Evolutionary conservation across 2,888 invertebrate species (phyloP).

Genomic region (Philereme transversata): DNA sequence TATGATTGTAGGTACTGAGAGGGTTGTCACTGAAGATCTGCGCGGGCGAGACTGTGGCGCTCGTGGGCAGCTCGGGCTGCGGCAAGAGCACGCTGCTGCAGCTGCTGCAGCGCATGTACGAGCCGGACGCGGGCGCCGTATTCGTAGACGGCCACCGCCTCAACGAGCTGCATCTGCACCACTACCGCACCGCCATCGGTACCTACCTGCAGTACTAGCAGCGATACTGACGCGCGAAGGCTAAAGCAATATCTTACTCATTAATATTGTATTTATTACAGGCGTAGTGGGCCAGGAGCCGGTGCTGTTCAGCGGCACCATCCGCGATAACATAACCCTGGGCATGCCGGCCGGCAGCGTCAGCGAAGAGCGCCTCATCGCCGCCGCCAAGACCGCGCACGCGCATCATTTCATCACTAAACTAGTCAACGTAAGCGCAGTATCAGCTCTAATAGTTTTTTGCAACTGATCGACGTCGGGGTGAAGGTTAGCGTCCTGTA

Average conservation of each 20-base stretch:
- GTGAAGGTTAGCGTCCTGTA: too few species aligned
- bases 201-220: not conserved
- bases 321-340: slow-evolving; percentile 87
- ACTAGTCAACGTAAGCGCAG: slow-evolving; percentile 84
- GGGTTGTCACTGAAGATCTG: slow-evolving; percentile 85
- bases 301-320: slow-evolving; percentile 91
- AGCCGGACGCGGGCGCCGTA: slow-evolving; percentile 84
- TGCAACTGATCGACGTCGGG: too few species aligned
- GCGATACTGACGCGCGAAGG: too few species aligned
- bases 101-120: slow-evolving; percentile 89
- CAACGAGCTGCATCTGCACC: slow-evolving; percentile 84
- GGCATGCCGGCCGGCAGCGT: slow-evolving; percentile 83
- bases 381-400: slow-evolving; percentile 88
- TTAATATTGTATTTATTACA: slow-evolving; percentile 34
- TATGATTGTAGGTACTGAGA: slow-evolving; percentile 83
- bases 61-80: slow-evolving; percentile 90
- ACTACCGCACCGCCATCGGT: slow-evolving; percentile 71
- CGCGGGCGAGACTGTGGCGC: slow-evolving; percentile 88
- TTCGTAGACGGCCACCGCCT: slow-evolving; percentile 86
- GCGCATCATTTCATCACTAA: slow-evolving; percentile 90
- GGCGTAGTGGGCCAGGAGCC: slow-evolving; percentile 96
- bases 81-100: slow-evolving; percentile 93
- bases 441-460: too few species aligned
- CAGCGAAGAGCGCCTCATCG: slow-evolving; percentile 86
- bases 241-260: too few species aligned